Conservation (phyloP, 2,888 invertebrate genomes). For the Ochropleura plecta region DNA sequence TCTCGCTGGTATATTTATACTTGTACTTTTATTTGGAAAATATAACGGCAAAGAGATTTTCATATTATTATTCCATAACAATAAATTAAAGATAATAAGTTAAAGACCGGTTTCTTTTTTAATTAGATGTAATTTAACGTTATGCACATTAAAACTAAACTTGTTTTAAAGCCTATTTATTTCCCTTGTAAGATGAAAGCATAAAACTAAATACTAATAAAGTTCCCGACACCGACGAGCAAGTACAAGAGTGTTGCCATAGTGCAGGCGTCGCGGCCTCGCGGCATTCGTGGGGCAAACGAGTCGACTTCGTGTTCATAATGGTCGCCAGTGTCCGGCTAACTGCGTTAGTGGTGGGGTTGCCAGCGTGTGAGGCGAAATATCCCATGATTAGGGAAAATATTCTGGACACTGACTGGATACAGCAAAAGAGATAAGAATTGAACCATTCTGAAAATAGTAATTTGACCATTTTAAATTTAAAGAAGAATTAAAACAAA, state of each 20-base stretch:
- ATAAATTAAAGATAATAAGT: too few species aligned
- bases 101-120: not conserved
- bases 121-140: not conserved
- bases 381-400: not conserved
- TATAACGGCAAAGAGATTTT: too few species aligned
- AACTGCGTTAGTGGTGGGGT: slow-evolving; percentile 44
- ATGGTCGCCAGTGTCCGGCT: slow-evolving; percentile 45
- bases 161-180: not conserved
- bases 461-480: not conserved
- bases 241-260: slow-evolving; percentile 23
- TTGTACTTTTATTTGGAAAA: too few species aligned
- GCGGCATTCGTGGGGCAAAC: slow-evolving; percentile 22
- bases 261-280: slow-evolving; percentile 14
- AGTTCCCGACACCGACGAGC: not conserved
- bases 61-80: too few species aligned
- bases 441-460: not conserved
- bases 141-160: not conserved
- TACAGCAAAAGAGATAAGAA: not conserved
- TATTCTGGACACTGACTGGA: not conserved
- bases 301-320: slow-evolving; percentile 57
- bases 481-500: too few species aligned
- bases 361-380: slow-evolving; percentile 18
- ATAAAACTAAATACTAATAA: slow-evolving; percentile 11
- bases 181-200: not conserved
- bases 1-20: too few species aligned